Evolutionary conservation across 2,888 invertebrate genomes (phyloP).

Genomic region (Polietes domitor): DNA sequence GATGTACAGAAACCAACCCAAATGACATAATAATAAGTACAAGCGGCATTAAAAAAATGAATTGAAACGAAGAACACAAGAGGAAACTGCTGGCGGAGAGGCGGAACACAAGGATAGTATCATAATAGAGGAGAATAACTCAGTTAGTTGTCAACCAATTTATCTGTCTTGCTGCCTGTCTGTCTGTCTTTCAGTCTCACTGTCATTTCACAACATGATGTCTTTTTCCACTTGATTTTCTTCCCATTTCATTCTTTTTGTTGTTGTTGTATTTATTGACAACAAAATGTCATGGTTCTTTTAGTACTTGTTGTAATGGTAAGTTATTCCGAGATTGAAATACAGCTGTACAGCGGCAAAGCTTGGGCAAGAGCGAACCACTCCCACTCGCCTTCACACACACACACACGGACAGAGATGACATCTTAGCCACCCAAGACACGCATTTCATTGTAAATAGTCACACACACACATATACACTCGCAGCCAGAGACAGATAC

Average conservation of each 20-base stretch:
- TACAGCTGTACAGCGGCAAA: background rate
- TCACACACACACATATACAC: background rate
- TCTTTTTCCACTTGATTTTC: slow-evolving; percentile 46
- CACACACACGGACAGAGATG: background rate
- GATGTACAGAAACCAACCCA: slow-evolving; percentile 32
- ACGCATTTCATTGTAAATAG: too few species aligned
- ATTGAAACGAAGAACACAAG: slow-evolving; percentile 1
- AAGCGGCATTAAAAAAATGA: slow-evolving; percentile 31
- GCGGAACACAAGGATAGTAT: slow-evolving; percentile 1
- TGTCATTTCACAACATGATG: slow-evolving; percentile 61
- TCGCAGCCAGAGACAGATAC: background rate
- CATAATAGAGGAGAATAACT: slow-evolving; percentile 55
- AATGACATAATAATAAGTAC: slow-evolving; percentile 49
- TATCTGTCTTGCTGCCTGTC: slow-evolving; percentile 52
- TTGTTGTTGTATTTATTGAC: slow-evolving; percentile 53
- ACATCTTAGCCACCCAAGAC: background rate
- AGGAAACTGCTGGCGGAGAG: background rate
- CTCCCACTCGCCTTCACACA: background rate
- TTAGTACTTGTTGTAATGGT: background rate
- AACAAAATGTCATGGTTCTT: slow-evolving; percentile 47
- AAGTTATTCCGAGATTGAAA: slow-evolving; percentile 43
- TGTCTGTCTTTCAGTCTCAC: slow-evolving; percentile 37
- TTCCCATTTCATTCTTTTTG: background rate
- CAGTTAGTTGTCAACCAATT: slow-evolving; percentile 66
- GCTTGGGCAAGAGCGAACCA: background rate